phyloP scores from a whole-genome alignment of 2,797 vertebrate genomes.

The Tokudaia tokunoshimensis region DNA sequence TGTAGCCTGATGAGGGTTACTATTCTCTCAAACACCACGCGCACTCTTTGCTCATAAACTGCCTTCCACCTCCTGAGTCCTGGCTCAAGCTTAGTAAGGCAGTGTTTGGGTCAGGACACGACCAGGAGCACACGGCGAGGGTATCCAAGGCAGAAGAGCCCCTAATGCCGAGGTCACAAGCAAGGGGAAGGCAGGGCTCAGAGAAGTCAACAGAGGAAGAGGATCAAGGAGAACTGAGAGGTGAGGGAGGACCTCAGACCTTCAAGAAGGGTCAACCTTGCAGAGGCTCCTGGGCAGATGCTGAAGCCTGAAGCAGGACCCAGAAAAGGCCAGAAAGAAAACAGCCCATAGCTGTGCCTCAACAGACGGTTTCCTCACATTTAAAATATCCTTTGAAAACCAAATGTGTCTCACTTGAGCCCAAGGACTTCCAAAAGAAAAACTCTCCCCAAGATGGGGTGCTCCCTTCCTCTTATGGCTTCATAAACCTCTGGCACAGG shows the following conservation, averaged over 20 bases:
- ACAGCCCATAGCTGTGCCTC: no score
- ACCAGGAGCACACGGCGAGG: background rate
- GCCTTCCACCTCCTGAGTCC: background rate
- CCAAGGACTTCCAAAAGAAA: constrained; percentile 18
- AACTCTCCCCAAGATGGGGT: background rate
- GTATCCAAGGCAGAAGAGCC: background rate
- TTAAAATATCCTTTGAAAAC: constrained; percentile 36
- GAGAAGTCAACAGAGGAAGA: background rate
- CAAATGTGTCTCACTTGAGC: background rate
- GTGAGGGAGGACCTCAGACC: background rate
- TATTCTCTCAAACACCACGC: background rate
- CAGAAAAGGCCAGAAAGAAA: background rate
- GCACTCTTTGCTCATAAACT: background rate
- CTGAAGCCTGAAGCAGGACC: background rate
- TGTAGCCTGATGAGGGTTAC: background rate
- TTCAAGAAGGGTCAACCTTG: background rate
- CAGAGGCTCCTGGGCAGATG: background rate
- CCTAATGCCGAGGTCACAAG: no score
- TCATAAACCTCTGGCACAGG: background rate
- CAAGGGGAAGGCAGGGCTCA: background rate
- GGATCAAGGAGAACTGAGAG: background rate
- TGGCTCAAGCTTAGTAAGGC: background rate
- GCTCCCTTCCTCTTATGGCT: background rate
- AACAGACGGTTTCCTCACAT: no score
- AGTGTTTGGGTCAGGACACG: background rate